phyloP scores from a whole-genome alignment of 1,140 invertebrate species.

The Heterodera carotae region DNA sequence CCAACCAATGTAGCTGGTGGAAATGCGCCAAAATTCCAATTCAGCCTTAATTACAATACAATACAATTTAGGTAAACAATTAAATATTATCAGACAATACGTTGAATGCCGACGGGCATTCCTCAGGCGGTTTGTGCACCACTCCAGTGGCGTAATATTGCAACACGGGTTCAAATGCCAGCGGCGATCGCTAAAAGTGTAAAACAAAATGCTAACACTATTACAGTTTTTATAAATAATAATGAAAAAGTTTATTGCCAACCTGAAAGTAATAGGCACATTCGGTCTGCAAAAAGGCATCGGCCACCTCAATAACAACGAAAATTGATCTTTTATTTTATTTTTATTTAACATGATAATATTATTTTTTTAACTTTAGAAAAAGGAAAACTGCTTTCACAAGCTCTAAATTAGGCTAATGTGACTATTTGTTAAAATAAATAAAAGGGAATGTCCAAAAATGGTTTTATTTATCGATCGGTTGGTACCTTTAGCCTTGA shows the following conservation, averaged over 20 bases:
- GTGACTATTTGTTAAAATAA: too few species aligned
- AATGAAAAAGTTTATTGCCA: background rate
- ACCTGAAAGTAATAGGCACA: constrained; percentile 58
- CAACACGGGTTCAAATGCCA: constrained; percentile 58
- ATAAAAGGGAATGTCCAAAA: too few species aligned
- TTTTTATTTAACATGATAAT: constrained; percentile 15
- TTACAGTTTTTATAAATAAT: background rate
- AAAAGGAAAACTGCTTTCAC: too few species aligned
- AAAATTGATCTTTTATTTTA: too few species aligned
- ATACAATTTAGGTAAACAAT: background rate
- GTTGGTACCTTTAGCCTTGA: constrained; percentile 51
- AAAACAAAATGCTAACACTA: too few species aligned
- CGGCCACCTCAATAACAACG: constrained; percentile 50
- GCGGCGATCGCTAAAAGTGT: constrained; percentile 48
- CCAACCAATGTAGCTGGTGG: constrained; percentile 56
- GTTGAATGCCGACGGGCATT: constrained; percentile 61
- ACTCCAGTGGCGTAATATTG: constrained; percentile 64
- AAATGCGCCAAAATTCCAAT: constrained; percentile 63
- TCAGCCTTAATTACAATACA: constrained; percentile 36
- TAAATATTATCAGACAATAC: background rate
- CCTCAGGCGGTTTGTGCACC: constrained; percentile 60
- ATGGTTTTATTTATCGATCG: background rate
- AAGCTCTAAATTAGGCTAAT: too few species aligned
- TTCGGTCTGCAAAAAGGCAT: constrained; percentile 56
- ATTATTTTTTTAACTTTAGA: background rate